phyloP scores from a whole-genome alignment of 2,113 vertebrate genomes.

The Circaetus cinerascens region DNA sequence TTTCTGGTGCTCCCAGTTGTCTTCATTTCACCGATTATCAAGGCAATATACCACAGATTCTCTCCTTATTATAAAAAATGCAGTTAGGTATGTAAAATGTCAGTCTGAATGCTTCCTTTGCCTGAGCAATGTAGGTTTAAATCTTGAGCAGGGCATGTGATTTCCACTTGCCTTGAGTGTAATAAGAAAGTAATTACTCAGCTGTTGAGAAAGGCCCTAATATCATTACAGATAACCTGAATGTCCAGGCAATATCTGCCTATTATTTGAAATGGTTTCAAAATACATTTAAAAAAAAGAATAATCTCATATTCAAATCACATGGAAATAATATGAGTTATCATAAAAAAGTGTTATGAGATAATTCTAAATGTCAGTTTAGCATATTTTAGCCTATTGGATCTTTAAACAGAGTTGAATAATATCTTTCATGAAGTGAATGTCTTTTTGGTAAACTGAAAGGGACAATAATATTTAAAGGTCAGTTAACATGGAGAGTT shows the following conservation, averaged over 20 bases:
- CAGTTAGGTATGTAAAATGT: conserved; percentile 38
- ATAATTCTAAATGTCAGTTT: conserved; percentile 80
- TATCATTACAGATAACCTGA: conserved; percentile 60
- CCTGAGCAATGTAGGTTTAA: conserved; percentile 32
- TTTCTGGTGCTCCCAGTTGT: not conserved
- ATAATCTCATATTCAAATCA: conserved; percentile 61
- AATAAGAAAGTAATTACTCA: conserved; percentile 67
- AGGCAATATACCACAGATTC: not conserved
- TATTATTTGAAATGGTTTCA: conserved; percentile 69
- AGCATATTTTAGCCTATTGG: conserved; percentile 70
- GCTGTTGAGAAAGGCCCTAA: conserved; percentile 57
- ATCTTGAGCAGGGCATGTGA: conserved; percentile 43
- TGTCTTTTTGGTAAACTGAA: conserved; percentile 72
- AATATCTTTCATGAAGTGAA: conserved; percentile 67
- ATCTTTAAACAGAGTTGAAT: conserved; percentile 68
- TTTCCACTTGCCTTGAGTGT: conserved; percentile 49
- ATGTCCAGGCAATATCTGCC: conserved; percentile 37
- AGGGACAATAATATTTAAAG: conserved; percentile 72
- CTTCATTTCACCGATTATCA: conserved; percentile 39
- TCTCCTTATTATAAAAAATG: conserved; percentile 6
- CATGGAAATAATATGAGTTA: conserved; percentile 67
- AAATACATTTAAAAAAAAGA: conserved; percentile 30
- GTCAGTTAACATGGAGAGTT: conserved; percentile 70
- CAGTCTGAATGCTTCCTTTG: conserved; percentile 17
- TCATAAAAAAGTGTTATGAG: conserved; percentile 61